Evolutionary conservation across 2,797 vertebrate species (phyloP).

Genomic region (Acipenser transmontanus): DNA sequence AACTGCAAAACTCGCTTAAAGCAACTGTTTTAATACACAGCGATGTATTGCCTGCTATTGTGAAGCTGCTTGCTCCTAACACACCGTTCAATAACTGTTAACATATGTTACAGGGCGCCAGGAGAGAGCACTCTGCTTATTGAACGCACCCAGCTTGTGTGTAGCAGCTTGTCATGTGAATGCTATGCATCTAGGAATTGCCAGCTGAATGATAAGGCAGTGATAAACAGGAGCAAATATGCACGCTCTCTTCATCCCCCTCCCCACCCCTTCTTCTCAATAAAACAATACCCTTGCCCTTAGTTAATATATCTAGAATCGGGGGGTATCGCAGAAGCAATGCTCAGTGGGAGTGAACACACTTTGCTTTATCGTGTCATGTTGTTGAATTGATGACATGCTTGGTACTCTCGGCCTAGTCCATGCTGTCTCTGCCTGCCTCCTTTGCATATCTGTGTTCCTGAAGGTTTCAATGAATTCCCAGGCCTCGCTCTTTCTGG

Average conservation of each 20-base stretch:
- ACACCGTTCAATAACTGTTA: too few relatives aligned
- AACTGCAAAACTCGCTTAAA: too few relatives aligned
- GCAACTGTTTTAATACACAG: too few relatives aligned
- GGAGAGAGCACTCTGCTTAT: too few relatives aligned
- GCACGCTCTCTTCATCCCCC: background rate
- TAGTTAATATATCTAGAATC: constrained; percentile 1
- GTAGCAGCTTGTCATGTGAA: background rate
- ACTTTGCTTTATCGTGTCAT: background rate
- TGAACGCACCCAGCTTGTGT: constrained; percentile 2
- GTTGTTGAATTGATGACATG: constrained; percentile 42
- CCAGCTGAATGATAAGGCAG: constrained; percentile 4
- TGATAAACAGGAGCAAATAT: constrained; percentile 10
- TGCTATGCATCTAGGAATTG: constrained; percentile 8
- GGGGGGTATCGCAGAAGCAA: background rate
- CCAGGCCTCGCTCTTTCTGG: constrained; percentile 41
- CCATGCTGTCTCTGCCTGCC: constrained; percentile 32
- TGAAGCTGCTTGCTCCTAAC: too few relatives aligned
- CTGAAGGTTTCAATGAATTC: constrained; percentile 44
- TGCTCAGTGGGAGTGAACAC: constrained; percentile 1
- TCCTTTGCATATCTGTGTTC: constrained; percentile 34
- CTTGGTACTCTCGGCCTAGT: constrained; percentile 31
- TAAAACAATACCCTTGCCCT: background rate
- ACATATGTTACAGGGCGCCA: too few relatives aligned
- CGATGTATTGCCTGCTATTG: too few relatives aligned
- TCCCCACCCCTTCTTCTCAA: background rate